Conservation (phyloP, 1,140 invertebrate genomes). For the Drosophila chauvacae region DNA sequence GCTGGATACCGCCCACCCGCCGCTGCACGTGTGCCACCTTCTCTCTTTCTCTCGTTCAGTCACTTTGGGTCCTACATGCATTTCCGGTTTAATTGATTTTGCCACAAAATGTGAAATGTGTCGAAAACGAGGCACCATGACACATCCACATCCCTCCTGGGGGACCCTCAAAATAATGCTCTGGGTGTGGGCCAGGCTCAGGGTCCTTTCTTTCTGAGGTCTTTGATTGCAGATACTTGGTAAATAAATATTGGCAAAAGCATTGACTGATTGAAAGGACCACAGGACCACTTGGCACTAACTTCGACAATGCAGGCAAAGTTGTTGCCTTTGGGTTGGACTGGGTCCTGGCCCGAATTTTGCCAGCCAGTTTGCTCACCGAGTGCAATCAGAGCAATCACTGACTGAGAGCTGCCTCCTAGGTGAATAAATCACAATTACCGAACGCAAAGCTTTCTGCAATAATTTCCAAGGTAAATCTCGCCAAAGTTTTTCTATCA, state of each 20-base stretch:
- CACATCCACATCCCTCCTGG: slow-evolving; percentile 1
- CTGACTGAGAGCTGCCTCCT: neutral
- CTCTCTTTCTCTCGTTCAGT: slow-evolving; percentile 15
- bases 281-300: slow-evolving; percentile 54
- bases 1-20: slow-evolving; percentile 37
- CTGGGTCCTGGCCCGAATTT: slow-evolving; percentile 14
- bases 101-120: slow-evolving; percentile 79
- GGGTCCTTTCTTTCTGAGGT: slow-evolving; percentile 34
- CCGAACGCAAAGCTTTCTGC: slow-evolving; percentile 30
- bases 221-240: slow-evolving; percentile 70
- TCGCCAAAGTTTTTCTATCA: slow-evolving; percentile 45
- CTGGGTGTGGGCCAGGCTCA: neutral
- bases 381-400: slow-evolving; percentile 43
- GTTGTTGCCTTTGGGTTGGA: slow-evolving; percentile 22
- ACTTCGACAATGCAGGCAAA: slow-evolving; percentile 34
- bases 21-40: slow-evolving; percentile 42
- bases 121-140: slow-evolving; percentile 64
- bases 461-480: slow-evolving; percentile 39
- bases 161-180: slow-evolving; percentile 23
- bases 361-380: slow-evolving; percentile 32
- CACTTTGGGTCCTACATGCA: slow-evolving; percentile 63
- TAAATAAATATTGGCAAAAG: slow-evolving; percentile 74
- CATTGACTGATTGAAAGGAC: slow-evolving; percentile 70
- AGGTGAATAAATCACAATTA: slow-evolving; percentile 53
- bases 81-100: slow-evolving; percentile 83